Evolutionary conservation across 2,113 vertebrate genomes (phyloP).

Genomic region (Actinemys pallida): DNA sequence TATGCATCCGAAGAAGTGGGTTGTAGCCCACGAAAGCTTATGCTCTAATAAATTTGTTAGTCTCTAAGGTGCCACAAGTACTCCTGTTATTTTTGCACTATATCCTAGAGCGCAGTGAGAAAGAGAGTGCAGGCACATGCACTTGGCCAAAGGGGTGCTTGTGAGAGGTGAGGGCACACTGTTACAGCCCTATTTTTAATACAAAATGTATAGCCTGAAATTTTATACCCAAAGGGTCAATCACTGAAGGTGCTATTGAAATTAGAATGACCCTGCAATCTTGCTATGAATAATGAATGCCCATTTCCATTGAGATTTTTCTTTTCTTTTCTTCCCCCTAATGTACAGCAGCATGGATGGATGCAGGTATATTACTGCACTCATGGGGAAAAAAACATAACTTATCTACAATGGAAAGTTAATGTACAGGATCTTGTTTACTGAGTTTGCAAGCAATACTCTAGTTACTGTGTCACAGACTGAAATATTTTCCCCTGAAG

Average conservation of each 20-base stretch:
- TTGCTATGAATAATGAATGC: conserved; percentile 26
- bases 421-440: conserved; percentile 1
- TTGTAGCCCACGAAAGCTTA: too few relatives aligned
- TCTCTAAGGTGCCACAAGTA: too few relatives aligned
- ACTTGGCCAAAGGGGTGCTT: too few relatives aligned
- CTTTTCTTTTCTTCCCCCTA: conserved; percentile 23
- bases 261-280: conserved; percentile 41
- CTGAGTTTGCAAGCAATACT: not conserved
- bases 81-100: too few relatives aligned
- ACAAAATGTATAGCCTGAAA: conserved; percentile 11
- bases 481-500: conserved; percentile 19
- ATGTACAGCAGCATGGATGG: conserved; percentile 16
- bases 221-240: conserved; percentile 11
- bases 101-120: too few relatives aligned
- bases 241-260: conserved; percentile 56
- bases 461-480: not conserved
- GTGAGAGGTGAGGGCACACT: too few relatives aligned
- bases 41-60: too few relatives aligned
- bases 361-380: conserved; percentile 45
- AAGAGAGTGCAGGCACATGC: too few relatives aligned
- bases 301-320: conserved; percentile 46
- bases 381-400: not conserved
- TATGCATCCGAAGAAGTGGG: too few relatives aligned
- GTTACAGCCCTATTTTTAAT: not conserved
- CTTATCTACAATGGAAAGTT: conserved; percentile 24